Conservation (phyloP, 2,113 vertebrate genomes). For the Crypturellus undulatus region DNA sequence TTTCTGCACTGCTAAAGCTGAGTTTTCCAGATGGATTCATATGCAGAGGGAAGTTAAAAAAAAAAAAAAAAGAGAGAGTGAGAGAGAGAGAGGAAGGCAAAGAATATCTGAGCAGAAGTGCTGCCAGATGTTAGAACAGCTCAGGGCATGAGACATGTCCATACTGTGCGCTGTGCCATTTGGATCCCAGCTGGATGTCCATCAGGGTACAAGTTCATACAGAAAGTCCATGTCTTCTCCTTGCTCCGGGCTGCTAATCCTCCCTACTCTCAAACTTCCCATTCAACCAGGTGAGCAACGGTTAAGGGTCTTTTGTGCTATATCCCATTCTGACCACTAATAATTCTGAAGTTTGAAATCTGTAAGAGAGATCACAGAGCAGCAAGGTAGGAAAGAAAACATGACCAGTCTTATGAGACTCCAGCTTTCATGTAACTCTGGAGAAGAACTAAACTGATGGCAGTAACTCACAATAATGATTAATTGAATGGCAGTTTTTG, state of each 20-base stretch:
- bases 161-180: not conserved
- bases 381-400: not conserved
- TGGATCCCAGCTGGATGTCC: no score
- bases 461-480: not conserved
- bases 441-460: not conserved
- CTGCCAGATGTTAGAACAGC: not conserved
- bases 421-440: rapidly evolving
- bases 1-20: not conserved
- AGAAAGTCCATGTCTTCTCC: not conserved
- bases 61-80: rapidly evolving
- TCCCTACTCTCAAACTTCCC: not conserved
- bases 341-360: not conserved
- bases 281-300: not conserved
- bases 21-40: not conserved
- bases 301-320: not conserved
- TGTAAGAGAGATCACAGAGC: not conserved
- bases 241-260: not conserved
- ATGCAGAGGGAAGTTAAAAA: not conserved
- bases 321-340: not conserved
- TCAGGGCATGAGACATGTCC: not conserved
- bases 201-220: not conserved
- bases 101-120: not conserved
- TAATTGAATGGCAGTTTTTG: not conserved
- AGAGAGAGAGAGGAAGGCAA: no score
- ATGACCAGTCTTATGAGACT: not conserved